Evolutionary conservation across 1,140 invertebrate genomes (phyloP).

Genomic region (Ooceraea biroi): DNA sequence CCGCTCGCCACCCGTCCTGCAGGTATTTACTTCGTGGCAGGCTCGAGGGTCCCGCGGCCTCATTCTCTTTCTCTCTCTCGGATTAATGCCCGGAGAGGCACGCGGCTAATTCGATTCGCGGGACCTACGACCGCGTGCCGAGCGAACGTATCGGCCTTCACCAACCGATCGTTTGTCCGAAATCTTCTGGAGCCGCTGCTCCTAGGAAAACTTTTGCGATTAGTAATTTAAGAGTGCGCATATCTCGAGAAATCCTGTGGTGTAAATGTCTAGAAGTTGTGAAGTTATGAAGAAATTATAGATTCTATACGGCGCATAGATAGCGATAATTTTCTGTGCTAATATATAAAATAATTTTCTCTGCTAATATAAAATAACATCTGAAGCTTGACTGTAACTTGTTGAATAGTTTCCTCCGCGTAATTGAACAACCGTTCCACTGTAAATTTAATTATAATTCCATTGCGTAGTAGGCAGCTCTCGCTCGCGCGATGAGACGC

Average conservation of each 20-base stretch:
- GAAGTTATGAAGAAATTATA: slow-evolving; percentile 30
- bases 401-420: too few relatives aligned
- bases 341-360: too few relatives aligned
- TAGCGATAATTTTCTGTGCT: slow-evolving; percentile 7
- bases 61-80: slow-evolving; percentile 18
- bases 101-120: slow-evolving; percentile 72
- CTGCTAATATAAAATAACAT: too few relatives aligned
- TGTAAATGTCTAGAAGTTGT: too few relatives aligned
- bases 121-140: slow-evolving; percentile 52
- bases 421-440: background rate
- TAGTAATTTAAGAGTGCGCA: background rate
- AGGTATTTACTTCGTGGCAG: slow-evolving; percentile 79
- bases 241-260: too few relatives aligned
- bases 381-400: too few relatives aligned
- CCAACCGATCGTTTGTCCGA: background rate
- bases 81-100: slow-evolving; percentile 72
- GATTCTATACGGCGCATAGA: background rate
- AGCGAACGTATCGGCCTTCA: slow-evolving; percentile 31
- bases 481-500: background rate
- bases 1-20: slow-evolving; percentile 83
- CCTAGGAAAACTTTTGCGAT: slow-evolving; percentile 13
- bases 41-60: slow-evolving; percentile 22
- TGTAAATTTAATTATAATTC: slow-evolving; percentile 11
- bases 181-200: slow-evolving; percentile 13
- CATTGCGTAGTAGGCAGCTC: background rate